Conservation (phyloP, 1,140 invertebrate genomes). For the Globodera rostochiensis region DNA sequence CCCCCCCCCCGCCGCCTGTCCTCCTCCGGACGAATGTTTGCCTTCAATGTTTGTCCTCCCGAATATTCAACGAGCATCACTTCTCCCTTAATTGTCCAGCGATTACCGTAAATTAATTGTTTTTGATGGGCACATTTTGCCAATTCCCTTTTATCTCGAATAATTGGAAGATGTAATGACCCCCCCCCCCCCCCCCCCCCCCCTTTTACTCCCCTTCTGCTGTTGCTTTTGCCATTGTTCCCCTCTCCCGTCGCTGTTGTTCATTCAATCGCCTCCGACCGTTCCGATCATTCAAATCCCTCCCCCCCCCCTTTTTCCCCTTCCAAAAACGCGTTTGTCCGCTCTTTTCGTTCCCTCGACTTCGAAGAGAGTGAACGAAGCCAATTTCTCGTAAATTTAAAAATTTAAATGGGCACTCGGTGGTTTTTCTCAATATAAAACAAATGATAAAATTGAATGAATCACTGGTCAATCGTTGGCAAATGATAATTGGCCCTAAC, state of each 20-base stretch:
- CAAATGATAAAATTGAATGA: too few relatives aligned
- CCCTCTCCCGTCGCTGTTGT: not conserved
- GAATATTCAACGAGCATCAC: not conserved
- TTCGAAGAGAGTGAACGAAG: too few relatives aligned
- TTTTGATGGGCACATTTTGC: not conserved
- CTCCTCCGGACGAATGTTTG: not conserved
- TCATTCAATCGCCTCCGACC: not conserved
- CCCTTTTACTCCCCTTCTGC: not conserved
- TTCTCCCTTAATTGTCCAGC: not conserved
- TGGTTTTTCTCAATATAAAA: too few relatives aligned
- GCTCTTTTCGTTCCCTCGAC: too few relatives aligned
- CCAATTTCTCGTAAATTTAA: too few relatives aligned
- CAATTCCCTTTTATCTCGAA: not conserved
- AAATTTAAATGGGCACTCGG: too few relatives aligned
- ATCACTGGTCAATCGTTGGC: too few relatives aligned
- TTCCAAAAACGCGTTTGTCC: too few relatives aligned
- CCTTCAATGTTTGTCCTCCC: conserved; percentile 6
- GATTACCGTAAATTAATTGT: not conserved
- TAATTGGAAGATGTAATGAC: not conserved
- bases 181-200: too few relatives aligned
- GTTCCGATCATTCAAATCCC: too few relatives aligned
- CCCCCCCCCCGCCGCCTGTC: not conserved
- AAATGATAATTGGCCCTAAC: too few relatives aligned
- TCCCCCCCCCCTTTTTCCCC: too few relatives aligned
- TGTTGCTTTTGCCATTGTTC: not conserved